Evolutionary conservation across 2,888 invertebrate species (phyloP).

Genomic region (Papilio protenor): DNA sequence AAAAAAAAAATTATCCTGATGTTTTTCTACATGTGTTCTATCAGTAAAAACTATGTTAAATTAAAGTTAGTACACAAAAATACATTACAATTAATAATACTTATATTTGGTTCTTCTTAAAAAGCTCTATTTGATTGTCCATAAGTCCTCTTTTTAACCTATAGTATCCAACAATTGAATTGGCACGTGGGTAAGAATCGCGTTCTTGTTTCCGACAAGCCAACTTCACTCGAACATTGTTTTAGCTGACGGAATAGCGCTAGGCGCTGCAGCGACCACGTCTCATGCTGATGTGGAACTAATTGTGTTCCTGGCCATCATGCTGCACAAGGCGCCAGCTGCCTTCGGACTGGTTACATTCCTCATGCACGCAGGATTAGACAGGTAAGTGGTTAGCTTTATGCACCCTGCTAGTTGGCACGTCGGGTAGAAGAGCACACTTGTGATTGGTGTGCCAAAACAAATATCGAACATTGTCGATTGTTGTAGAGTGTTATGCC

Average conservation of each 20-base stretch:
- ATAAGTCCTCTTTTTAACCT: too few relatives aligned
- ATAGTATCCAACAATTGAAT: not conserved
- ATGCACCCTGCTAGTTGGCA: not conserved
- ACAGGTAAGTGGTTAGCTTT: constrained; percentile 79
- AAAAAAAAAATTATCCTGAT: too few relatives aligned
- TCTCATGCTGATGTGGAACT: constrained; percentile 98
- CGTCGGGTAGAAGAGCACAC: not conserved
- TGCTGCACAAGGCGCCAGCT: constrained; percentile 99
- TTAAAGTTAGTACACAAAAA: too few relatives aligned
- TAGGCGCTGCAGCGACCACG: constrained; percentile 99
- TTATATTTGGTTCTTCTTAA: too few relatives aligned
- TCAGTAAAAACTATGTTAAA: too few relatives aligned
- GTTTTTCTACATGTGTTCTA: too few relatives aligned
- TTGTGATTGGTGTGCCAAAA: not conserved
- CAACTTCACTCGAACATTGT: constrained; percentile 39
- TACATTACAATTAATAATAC: too few relatives aligned
- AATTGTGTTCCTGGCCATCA: constrained; percentile 99
- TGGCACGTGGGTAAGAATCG: not conserved
- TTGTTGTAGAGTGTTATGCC: too few relatives aligned
- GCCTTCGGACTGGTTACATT: constrained; percentile 99
- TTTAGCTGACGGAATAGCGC: constrained; percentile 96
- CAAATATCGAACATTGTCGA: too few relatives aligned
- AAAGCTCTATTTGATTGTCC: too few relatives aligned
- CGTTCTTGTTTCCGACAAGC: not conserved
- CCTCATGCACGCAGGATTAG: constrained; percentile 96